Percentiles rank a stretch among this genome's conserved stretches.
phyloP scores from a whole-genome alignment of 2,113 vertebrate genomes.

The Phalacrocorax pelagicus region DNA sequence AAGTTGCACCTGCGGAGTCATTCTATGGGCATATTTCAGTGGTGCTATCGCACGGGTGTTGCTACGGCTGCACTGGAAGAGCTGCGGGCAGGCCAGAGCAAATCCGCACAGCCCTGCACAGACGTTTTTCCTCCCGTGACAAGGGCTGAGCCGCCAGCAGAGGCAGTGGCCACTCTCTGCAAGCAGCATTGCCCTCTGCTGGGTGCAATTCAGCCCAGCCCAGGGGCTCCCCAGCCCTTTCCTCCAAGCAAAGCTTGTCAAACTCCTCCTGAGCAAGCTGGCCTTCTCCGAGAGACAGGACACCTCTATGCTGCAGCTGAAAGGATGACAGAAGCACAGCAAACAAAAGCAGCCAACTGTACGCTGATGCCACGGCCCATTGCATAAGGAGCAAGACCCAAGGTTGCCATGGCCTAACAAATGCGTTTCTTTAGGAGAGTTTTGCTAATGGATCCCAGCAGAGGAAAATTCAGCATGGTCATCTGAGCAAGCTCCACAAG shows the following conservation, averaged over 20 bases:
- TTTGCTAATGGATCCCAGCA: neutral
- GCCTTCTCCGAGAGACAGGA: neutral
- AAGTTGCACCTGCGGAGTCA: neutral
- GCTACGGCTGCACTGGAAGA: neutral
- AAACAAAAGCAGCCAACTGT: neutral
- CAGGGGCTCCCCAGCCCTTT: neutral
- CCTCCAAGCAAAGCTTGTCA: neutral
- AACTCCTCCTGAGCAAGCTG: neutral
- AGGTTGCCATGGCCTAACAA: neutral
- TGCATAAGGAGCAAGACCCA: neutral
- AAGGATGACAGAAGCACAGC: neutral
- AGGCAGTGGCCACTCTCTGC: neutral
- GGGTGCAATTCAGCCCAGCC: neutral
- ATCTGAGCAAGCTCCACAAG: neutral
- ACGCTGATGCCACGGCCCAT: neutral
- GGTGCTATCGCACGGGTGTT: neutral
- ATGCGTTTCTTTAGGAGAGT: neutral
- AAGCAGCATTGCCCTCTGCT: slow-evolving; percentile 28
- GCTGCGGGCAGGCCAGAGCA: neutral
- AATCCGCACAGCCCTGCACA: neutral
- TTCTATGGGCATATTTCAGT: neutral
- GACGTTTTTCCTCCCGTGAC: neutral
- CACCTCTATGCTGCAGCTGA: neutral
- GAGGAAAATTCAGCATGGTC: neutral
- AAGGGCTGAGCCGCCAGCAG: neutral